Percentiles rank a stretch among this genome's conserved stretches.
These are phyloP conservation scores for Uria lomvia DNA, from an alignment of 2,113 vertebrate species.

Conservation along the genomic window DNA sequence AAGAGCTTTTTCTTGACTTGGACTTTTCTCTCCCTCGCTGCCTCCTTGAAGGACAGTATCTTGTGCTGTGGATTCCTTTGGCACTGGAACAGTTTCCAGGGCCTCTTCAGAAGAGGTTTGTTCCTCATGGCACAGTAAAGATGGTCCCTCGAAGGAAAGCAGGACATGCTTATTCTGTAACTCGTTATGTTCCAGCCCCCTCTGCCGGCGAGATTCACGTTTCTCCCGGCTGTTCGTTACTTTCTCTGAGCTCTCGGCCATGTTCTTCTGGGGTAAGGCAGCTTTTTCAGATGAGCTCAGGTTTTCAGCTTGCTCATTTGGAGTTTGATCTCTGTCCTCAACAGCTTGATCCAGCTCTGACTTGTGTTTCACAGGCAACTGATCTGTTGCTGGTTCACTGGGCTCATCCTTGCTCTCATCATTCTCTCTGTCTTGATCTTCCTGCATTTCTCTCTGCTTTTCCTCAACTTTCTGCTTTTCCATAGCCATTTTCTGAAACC, in stretches of 20 bases:
- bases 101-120: constrained; percentile 7
- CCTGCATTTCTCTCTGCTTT: constrained; percentile 51
- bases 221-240: constrained; percentile 82
- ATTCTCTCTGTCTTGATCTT: neutral
- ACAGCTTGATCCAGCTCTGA: neutral
- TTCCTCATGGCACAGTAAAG: neutral
- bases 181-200: constrained; percentile 91
- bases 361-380: neutral
- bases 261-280: neutral
- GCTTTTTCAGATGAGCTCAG: neutral
- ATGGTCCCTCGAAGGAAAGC: constrained; percentile 54
- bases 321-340: neutral
- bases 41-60: neutral
- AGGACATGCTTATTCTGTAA: constrained; percentile 82
- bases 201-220: constrained; percentile 84
- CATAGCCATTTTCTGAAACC: constrained; percentile 63
- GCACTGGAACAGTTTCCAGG: neutral
- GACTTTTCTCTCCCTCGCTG: neutral
- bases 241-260: constrained; percentile 23
- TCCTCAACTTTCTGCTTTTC: constrained; percentile 73
- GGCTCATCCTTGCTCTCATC: neutral
- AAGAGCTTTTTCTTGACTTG: neutral
- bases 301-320: neutral
- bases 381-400: neutral
- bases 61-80: neutral